A percentile compares a stretch with the other conserved stretches of the same genome.
phyloP scores from a whole-genome alignment of 1,140 invertebrate genomes.

The Forficula auricularia region DNA sequence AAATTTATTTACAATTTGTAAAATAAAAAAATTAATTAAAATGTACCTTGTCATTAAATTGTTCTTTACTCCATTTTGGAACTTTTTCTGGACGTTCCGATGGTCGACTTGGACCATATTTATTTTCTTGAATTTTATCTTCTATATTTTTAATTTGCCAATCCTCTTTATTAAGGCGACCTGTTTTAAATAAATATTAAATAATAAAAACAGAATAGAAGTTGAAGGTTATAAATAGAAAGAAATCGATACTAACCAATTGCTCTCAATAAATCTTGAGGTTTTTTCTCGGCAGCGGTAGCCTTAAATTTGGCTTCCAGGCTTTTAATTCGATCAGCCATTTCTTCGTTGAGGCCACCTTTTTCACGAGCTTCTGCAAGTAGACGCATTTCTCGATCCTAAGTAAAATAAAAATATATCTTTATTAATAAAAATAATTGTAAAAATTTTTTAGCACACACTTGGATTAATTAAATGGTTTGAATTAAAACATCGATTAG shows the following conservation, averaged over 20 bases:
- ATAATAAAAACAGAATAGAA: background rate
- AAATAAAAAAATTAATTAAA: no score
- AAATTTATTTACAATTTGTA: no score
- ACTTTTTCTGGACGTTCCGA: slow-evolving; percentile 58
- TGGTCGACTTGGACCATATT: slow-evolving; percentile 42
- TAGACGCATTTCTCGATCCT: slow-evolving; percentile 47
- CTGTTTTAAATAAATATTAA: slow-evolving; percentile 18
- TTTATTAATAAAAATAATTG: slow-evolving; percentile 6
- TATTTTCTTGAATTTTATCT: slow-evolving; percentile 74
- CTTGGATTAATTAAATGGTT: background rate
- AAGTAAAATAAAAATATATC: slow-evolving; percentile 13
- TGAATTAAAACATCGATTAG: background rate
- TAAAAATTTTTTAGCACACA: no score
- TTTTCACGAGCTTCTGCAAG: slow-evolving; percentile 32
- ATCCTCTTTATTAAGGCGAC: slow-evolving; percentile 75
- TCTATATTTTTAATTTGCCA: slow-evolving; percentile 86
- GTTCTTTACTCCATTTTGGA: slow-evolving; percentile 76
- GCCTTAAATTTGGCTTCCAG: slow-evolving; percentile 46
- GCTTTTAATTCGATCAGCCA: slow-evolving; percentile 49
- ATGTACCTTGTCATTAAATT: slow-evolving; percentile 32
- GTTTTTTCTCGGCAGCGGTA: slow-evolving; percentile 49
- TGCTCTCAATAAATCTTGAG: slow-evolving; percentile 65
- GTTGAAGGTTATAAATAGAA: slow-evolving; percentile 1
- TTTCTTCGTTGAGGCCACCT: slow-evolving; percentile 41
- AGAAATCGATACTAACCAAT: slow-evolving; percentile 34